Base-by-base conservation (phyloP, 2,888 invertebrate genomes). In the Helleia helle region DNA sequence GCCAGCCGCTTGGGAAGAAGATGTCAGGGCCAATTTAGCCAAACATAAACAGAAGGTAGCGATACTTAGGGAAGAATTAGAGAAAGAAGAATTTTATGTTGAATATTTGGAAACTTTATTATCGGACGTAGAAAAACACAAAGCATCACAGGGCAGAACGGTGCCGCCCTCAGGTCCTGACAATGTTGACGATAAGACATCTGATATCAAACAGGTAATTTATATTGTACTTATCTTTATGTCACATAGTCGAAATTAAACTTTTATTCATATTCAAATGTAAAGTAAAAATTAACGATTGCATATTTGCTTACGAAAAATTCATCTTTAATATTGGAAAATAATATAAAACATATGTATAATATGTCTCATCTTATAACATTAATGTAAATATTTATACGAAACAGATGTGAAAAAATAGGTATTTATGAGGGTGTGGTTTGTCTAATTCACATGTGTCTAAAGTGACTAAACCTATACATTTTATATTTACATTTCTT, bases 1-100 rank as follows among this genome's bases (percentile, higher is more conserved):
- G 60, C 95, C 95, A 71, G 93, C 93, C 70, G 94, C 94, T 71
- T 95, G 94, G 95, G 95, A 95, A 76, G 94, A 94, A 84, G 94
- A 95, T 87, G 94, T 95, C 66, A 90, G 94, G 67, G 93, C 93
- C 56, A 95, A 95, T 86, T 88, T 96, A 60, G 90, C 92, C 63
- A 93, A 94, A 79, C 95, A 96, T 87, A 93, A 93, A 86, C 90
- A 93, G 73, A 93, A 93, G 87, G 94, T 95, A 51, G 86, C 88
- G 51, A 88, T 92, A 58, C 86, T 96, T 42, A 90, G 90, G 68
- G 93, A 94, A 69, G 95, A 95, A 75, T 85, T 96, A 51, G 94
- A 94, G 66, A 94, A 95, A 71, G 95, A 96, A 74, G 93, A 94
- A 65, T 92, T 94, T 62, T 95, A 95, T 65, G 95, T 95, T 7